Evolutionary conservation across 64 coral and sea anemone species (phyloP).

Genomic region (Orbicella faveolata): DNA sequence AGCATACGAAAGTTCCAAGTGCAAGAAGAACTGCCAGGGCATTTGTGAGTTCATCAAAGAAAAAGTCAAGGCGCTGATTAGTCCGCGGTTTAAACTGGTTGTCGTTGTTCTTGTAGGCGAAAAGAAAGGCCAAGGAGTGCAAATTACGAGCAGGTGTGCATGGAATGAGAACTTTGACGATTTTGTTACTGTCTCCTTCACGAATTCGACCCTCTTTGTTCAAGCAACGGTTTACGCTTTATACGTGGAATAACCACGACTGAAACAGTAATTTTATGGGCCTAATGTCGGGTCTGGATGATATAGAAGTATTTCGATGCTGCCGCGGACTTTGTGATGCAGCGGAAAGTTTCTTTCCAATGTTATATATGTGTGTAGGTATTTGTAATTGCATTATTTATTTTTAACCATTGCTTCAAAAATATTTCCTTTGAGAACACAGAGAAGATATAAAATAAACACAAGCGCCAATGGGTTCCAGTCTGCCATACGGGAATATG

Average conservation of each 20-base stretch:
- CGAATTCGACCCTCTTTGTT: constrained; percentile 41
- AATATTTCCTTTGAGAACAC: no score
- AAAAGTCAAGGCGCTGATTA: constrained; percentile 29
- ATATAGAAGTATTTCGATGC: no score
- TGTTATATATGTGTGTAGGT: no score
- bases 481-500: no score
- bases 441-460: no score
- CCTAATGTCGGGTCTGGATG: no score
- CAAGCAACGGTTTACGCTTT: constrained; percentile 61
- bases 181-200: constrained; percentile 21
- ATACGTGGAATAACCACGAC: constrained; percentile 18
- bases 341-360: no score
- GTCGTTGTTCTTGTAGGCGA: constrained; percentile 42
- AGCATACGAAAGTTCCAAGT: constrained; percentile 30
- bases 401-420: no score
- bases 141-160: constrained; percentile 48
- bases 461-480: no score
- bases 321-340: no score
- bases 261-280: no score
- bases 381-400: no score
- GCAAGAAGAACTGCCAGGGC: constrained; percentile 18
- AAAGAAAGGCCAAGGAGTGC: constrained; percentile 40
- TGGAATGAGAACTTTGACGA: constrained; percentile 57
- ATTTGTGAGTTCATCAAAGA: constrained; percentile 44
- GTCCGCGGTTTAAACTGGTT: constrained; percentile 39